Percentiles rank a stretch among this genome's conserved stretches.
These are phyloP conservation scores for Triplophysa yarkandensis DNA, from an alignment of 2,797 vertebrate genomes.

Conservation along the genomic window DNA sequence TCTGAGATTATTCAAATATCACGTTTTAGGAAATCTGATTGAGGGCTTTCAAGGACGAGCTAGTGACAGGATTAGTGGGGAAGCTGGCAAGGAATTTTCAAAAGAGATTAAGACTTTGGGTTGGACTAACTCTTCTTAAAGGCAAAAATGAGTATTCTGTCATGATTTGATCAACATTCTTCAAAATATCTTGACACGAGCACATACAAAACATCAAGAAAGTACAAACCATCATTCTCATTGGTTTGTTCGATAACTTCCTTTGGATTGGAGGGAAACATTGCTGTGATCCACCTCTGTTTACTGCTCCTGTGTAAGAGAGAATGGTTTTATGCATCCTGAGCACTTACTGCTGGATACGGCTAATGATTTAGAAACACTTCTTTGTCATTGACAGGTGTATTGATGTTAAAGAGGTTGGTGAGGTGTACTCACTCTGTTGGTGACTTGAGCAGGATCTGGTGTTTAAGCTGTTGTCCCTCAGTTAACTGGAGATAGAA, in stretches of 20 bases:
- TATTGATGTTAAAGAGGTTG: not conserved
- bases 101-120: not conserved
- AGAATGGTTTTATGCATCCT: slow-evolving; percentile 25
- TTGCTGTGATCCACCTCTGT: slow-evolving; percentile 90
- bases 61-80: not conserved
- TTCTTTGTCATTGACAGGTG: slow-evolving; percentile 2
- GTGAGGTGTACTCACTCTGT: slow-evolving; percentile 83
- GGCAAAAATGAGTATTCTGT: not conserved
- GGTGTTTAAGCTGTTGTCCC: slow-evolving; percentile 83
- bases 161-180: no score
- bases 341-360: not conserved
- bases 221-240: slow-evolving; percentile 82
- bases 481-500: slow-evolving; percentile 89
- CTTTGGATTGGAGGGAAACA: slow-evolving; percentile 80
- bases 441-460: slow-evolving; percentile 86
- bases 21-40: not conserved
- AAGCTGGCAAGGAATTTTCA: not conserved
- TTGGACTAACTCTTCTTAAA: not conserved
- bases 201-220: not conserved
- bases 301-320: slow-evolving; percentile 81
- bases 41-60: not conserved
- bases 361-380: not conserved
- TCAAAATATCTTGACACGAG: no score
- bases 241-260: slow-evolving; percentile 77
- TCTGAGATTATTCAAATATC: not conserved